Percentiles rank a stretch among this genome's conserved stretches.
Evolutionary conservation across 1,140 invertebrate species (phyloP).

Genomic region (Cylas formicarius): DNA sequence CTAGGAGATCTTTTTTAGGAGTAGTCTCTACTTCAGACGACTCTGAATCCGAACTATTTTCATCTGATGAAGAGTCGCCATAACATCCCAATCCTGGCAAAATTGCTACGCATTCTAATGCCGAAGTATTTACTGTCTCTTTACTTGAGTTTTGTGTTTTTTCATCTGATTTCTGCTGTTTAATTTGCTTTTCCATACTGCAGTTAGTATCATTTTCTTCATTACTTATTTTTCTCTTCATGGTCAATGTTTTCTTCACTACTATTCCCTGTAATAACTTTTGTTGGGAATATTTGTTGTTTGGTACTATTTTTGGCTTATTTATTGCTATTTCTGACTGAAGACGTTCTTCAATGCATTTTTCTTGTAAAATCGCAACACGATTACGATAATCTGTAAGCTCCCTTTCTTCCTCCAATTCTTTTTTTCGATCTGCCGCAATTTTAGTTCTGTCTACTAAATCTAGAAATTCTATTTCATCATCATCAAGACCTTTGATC

Average conservation of each 20-base stretch:
- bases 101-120: constrained; percentile 63
- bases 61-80: constrained; percentile 59
- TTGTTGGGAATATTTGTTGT: constrained; percentile 44
- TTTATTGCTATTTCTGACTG: constrained; percentile 47
- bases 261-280: constrained; percentile 50
- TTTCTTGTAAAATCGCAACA: constrained; percentile 72
- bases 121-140: constrained; percentile 26
- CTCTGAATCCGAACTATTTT: constrained; percentile 51
- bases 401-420: constrained; percentile 71
- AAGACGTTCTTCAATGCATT: constrained; percentile 58
- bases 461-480: constrained; percentile 90
- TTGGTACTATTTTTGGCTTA: constrained; percentile 28
- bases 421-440: constrained; percentile 72
- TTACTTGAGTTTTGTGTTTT: constrained; percentile 25
- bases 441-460: constrained; percentile 79
- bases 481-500: constrained; percentile 89
- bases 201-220: constrained; percentile 41
- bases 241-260: constrained; percentile 46
- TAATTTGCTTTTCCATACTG: constrained; percentile 21
- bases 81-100: constrained; percentile 69
- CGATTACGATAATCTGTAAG: constrained; percentile 73
- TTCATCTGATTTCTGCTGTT: constrained; percentile 20
- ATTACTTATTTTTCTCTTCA: constrained; percentile 57
- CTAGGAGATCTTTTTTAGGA: constrained; percentile 49
- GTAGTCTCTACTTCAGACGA: constrained; percentile 32